Conservation (phyloP, 1,140 invertebrate genomes). For the Micrasema longulum region DNA sequence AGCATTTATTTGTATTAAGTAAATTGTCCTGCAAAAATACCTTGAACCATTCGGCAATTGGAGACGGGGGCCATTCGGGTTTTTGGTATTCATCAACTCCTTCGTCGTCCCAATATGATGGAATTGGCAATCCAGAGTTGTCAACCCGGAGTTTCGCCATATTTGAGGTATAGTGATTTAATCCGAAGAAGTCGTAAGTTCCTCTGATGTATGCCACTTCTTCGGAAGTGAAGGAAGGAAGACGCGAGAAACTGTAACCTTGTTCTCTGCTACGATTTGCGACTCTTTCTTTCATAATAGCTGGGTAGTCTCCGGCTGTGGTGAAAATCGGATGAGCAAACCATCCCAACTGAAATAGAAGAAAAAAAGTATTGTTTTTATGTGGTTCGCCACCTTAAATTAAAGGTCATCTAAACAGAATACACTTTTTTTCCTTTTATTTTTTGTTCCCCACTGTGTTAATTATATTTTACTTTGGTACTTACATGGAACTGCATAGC, state of each 20-base stretch:
- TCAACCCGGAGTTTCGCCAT: constrained; percentile 62
- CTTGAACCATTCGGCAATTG: not conserved
- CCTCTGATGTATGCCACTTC: constrained; percentile 71
- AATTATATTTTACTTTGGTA: no score
- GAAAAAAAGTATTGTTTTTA: not conserved
- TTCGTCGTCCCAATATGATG: constrained; percentile 5
- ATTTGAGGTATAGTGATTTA: constrained; percentile 71
- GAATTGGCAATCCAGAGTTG: constrained; percentile 58
- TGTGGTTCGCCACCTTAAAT: not conserved
- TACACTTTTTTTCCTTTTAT: no score
- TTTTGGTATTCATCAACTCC: not conserved
- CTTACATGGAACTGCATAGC: constrained; percentile 60
- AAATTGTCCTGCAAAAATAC: no score
- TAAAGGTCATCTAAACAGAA: no score
- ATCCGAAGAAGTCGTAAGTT: constrained; percentile 72
- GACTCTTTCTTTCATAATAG: constrained; percentile 70
- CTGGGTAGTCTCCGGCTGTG: constrained; percentile 73
- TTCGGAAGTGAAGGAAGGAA: constrained; percentile 69
- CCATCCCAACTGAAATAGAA: constrained; percentile 60
- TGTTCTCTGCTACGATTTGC: constrained; percentile 69
- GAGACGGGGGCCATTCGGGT: not conserved
- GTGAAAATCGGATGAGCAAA: constrained; percentile 74
- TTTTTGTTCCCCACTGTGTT: no score
- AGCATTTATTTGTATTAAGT: no score
- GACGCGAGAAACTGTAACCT: constrained; percentile 67